Base-by-base conservation (phyloP, 2,888 invertebrate species). In the Diogma glabrata region DNA sequence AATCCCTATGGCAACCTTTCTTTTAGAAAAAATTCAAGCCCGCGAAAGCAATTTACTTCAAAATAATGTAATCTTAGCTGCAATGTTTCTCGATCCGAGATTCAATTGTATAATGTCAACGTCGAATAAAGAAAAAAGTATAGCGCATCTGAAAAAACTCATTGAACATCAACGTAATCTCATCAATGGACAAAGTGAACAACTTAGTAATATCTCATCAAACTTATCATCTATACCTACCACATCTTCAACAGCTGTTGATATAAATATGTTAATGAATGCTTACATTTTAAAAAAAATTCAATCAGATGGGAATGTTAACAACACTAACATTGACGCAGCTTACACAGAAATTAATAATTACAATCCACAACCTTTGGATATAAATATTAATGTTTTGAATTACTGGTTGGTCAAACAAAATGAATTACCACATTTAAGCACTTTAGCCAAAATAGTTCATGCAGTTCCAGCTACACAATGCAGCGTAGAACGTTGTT, bases 401-500 rank as follows among this genome's bases (percentile, higher is more conserved):
- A 22, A 43, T 20, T 43, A 20, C n/a, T 43, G 43, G 43, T n/a
- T 43, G 43, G 43, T 43, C 12, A 43, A 22, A 22, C 20, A 43
- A 43, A 5, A 4, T 3, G 20, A 43, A 43, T 43, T 20, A 4
- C 20, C 43, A 19, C 20, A 22, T 22, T 20, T 43, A 43, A 43
- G 16, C 9, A 17, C 36, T 8, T 17, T 36, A 7, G 36, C 36
- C 14, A 12, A 36, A 36, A 12, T 36, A 6, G 36, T 36, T 3
- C 36, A 36, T 36, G 16, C 36, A 17, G 36, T 36, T 36, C 7
- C 36, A 17, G 14, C 16, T 9, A 36, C 36, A 14, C 16, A 36
- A 36, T 36, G 9, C 36, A 36, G 36, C 36, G 36, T 36, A 17
- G 36, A 36, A 17, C 14, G 36, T 14, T 36, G 36, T 36, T 36